Evolutionary conservation across 2,888 invertebrate genomes (phyloP).

Genomic region (Hydroisotoma schaefferi): DNA sequence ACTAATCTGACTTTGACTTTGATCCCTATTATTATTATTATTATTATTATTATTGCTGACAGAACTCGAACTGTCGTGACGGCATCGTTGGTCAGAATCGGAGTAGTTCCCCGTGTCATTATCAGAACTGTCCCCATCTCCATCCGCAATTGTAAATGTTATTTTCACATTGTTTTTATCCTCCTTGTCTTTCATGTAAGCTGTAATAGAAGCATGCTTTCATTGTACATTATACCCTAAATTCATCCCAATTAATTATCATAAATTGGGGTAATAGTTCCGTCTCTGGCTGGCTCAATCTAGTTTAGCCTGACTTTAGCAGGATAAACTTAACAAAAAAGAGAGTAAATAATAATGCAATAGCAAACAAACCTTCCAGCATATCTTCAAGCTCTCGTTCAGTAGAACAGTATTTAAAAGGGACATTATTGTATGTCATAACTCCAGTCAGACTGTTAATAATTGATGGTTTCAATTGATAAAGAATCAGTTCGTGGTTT

Average conservation of each 20-base stretch:
- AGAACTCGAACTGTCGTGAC: background rate
- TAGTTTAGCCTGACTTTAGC: no score
- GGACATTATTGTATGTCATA: constrained; percentile 38
- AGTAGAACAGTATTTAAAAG: constrained; percentile 64
- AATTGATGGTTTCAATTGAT: constrained; percentile 46
- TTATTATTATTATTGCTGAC: background rate
- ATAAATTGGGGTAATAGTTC: no score
- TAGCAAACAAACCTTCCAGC: constrained; percentile 60
- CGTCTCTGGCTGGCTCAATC: no score
- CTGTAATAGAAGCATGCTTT: constrained; percentile 5
- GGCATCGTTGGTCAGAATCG: background rate
- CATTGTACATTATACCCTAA: no score
- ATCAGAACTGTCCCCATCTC: constrained; percentile 25
- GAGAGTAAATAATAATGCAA: no score
- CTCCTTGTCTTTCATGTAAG: constrained; percentile 28
- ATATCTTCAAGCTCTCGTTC: constrained; percentile 64
- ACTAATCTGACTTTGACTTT: background rate
- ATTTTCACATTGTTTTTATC: constrained; percentile 43
- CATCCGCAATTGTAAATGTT: constrained; percentile 43
- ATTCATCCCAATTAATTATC: no score
- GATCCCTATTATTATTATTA: background rate
- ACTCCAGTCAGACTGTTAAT: constrained; percentile 40
- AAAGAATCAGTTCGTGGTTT: constrained; percentile 43
- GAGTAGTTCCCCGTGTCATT: constrained; percentile 3
- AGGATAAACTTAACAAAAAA: no score